Evolutionary conservation across 2,888 invertebrate genomes (phyloP).

Genomic region (Meganola albula): DNA sequence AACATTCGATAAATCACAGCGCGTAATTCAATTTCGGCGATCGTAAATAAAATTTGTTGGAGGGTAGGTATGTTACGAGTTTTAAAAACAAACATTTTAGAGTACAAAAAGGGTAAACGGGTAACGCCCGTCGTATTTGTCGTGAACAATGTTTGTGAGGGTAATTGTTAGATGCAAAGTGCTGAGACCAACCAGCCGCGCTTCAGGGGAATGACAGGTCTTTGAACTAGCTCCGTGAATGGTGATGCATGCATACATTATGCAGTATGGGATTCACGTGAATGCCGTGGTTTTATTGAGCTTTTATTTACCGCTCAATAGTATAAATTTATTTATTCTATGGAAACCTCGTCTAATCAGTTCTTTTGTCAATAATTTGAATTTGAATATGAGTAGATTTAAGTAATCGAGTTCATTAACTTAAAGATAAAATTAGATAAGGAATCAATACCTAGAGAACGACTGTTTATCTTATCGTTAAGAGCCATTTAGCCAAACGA

Average conservation of each 20-base stretch:
- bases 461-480: slow-evolving; percentile 45
- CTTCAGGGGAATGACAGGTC: slow-evolving; percentile 41
- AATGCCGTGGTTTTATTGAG: slow-evolving; percentile 17
- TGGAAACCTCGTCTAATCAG: too few species aligned
- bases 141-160: slow-evolving; percentile 53
- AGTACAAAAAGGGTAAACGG: slow-evolving; percentile 56
- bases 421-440: slow-evolving; percentile 19
- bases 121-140: slow-evolving; percentile 58
- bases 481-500: slow-evolving; percentile 45
- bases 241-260: slow-evolving; percentile 9
- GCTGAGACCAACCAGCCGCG: slow-evolving; percentile 54
- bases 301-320: slow-evolving; percentile 24
- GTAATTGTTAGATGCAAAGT: slow-evolving; percentile 71
- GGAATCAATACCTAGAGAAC: slow-evolving; percentile 31
- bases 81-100: slow-evolving; percentile 67
- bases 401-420: slow-evolving; percentile 1
- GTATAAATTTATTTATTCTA: slow-evolving; percentile 19
- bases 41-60: slow-evolving; percentile 60
- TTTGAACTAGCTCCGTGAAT: slow-evolving; percentile 38
- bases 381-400: too few species aligned
- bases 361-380: not conserved
- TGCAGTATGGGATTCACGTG: slow-evolving; percentile 9
- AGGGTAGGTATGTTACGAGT: slow-evolving; percentile 58
- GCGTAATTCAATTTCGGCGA: slow-evolving; percentile 55
- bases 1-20: slow-evolving; percentile 65